phyloP scores from a whole-genome alignment of 2,113 vertebrate genomes.

The Lethenteron camtschaticum region DNA sequence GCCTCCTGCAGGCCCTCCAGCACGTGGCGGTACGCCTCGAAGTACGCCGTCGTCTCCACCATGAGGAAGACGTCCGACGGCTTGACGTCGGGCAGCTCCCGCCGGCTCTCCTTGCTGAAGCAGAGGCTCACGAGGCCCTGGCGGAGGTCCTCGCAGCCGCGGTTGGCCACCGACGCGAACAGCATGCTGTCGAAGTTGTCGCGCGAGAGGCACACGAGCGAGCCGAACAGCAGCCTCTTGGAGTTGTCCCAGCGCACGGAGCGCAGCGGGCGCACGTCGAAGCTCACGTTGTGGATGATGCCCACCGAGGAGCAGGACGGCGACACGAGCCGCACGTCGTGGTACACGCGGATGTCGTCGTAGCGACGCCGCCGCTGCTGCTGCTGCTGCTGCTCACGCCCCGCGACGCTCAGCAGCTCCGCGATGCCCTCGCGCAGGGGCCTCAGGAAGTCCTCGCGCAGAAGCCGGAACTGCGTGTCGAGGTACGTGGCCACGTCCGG shows the following conservation, averaged over 20 bases:
- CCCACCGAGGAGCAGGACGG: constrained; percentile 11
- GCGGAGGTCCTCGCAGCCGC: constrained; percentile 26
- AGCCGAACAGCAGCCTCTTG: constrained; percentile 60
- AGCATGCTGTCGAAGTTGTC: constrained; percentile 64
- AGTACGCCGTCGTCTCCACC: constrained; percentile 17
- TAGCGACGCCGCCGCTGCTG: not conserved
- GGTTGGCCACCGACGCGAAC: constrained; percentile 56
- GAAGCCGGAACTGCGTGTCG: constrained; percentile 18
- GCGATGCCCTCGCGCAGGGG: constrained; percentile 17
- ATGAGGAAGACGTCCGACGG: constrained; percentile 35
- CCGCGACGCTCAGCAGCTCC: constrained; percentile 8
- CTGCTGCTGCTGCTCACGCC: not conserved
- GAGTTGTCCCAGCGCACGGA: constrained; percentile 72
- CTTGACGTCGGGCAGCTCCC: constrained; percentile 24
- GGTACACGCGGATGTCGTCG: constrained; percentile 13
- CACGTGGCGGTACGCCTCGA: constrained; percentile 18
- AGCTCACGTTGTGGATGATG: constrained; percentile 11
- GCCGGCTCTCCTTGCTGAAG: constrained; percentile 41
- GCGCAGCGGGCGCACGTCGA: constrained; percentile 10
- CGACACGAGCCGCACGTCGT: constrained; percentile 6
- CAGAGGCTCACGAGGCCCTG: constrained; percentile 37
- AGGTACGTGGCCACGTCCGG: constrained; percentile 12
- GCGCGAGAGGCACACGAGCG: constrained; percentile 62
- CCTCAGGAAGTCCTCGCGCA: constrained; percentile 16
- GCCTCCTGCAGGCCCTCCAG: constrained; percentile 16